Base-by-base conservation (phyloP, 2,888 invertebrate genomes). In the Cynaeus angustus region DNA sequence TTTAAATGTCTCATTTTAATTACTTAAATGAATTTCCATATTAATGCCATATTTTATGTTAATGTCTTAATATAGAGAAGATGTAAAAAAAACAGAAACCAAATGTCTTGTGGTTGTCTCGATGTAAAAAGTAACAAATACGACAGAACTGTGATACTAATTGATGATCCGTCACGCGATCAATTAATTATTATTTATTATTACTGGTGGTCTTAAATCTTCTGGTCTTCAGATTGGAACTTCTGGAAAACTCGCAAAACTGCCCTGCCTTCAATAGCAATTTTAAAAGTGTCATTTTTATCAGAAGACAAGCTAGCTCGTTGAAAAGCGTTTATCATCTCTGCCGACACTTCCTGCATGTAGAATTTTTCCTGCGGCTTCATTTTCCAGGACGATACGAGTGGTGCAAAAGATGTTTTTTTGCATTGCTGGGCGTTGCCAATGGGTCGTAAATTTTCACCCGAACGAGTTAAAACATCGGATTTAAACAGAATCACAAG, bases 401-500 rank as follows among this genome's bases (percentile, higher is more conserved):
- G 33, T n/a, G 28, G 21, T 52, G n/a, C 21, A 28, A 33, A 7
- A 2, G 33, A 1, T 33, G 58, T 21, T 45, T 45, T n/a, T 59
- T 59, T 38, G 43, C 33, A 41, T 59, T 30, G 59, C 59, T 28
- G 37, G 9, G 38, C 61, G 50, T 14, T 10, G 59, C 13, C 45
- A 14, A 9, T 30, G 7, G 10, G 33, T 28, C 48, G 46, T 61
- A 61, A 61, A 61, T 50, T 50, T 59, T 48, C 48, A 28, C 10
- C 45, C 12, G 16, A 38, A 61, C 33, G 16, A 48, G 46, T 45
- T 37, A 33, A 58, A 59, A 59, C 45, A 50, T 59, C 45, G 45
- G 59, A 45, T 59, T 59, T 59, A 59, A 45, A 30, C 59, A 45
- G 45, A 58, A 30, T 46, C 45, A 12, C 10, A 26, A 45, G 45